These are phyloP conservation scores for Lepisosteus oculatus DNA, from an alignment of 2,113 vertebrate species.

Conservation along the genomic window DNA sequence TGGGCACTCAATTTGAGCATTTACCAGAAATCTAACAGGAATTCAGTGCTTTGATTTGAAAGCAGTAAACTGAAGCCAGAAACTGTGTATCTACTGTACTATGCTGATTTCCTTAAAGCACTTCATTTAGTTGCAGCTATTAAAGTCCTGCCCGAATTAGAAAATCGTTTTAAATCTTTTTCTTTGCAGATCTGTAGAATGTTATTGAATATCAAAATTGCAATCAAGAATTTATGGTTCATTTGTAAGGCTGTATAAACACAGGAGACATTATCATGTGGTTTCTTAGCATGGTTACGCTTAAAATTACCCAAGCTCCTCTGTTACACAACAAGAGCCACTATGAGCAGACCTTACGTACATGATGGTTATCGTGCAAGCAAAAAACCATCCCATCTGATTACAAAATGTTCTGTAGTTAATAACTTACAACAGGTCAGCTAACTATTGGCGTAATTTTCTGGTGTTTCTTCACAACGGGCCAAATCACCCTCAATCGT, in stretches of 20 bases:
- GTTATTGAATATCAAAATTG: neutral
- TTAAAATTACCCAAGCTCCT: neutral
- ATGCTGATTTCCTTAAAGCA: neutral
- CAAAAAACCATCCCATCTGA: neutral
- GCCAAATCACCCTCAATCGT: neutral
- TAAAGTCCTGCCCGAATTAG: too few species aligned
- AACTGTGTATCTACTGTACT: neutral
- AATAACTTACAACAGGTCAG: slow-evolving; percentile 7
- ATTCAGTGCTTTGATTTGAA: too few species aligned
- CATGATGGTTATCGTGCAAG: neutral
- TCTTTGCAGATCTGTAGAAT: slow-evolving; percentile 9
- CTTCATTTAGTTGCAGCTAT: neutral
- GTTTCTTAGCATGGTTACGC: neutral
- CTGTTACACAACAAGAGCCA: neutral
- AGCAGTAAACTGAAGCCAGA: neutral
- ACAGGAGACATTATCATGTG: neutral
- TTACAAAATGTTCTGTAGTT: neutral
- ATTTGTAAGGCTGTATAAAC: neutral
- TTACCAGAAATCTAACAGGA: too few species aligned
- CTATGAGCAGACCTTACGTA: neutral
- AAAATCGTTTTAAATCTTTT: slow-evolving; percentile 2
- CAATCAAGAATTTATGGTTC: neutral
- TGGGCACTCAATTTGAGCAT: neutral
- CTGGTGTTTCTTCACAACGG: neutral
- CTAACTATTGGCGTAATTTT: slow-evolving; percentile 3